Percentiles rank a stretch among this genome's conserved stretches.
Evolutionary conservation across 2,888 invertebrate species (phyloP).

Genomic region (Hydrotaea diabolus): DNA sequence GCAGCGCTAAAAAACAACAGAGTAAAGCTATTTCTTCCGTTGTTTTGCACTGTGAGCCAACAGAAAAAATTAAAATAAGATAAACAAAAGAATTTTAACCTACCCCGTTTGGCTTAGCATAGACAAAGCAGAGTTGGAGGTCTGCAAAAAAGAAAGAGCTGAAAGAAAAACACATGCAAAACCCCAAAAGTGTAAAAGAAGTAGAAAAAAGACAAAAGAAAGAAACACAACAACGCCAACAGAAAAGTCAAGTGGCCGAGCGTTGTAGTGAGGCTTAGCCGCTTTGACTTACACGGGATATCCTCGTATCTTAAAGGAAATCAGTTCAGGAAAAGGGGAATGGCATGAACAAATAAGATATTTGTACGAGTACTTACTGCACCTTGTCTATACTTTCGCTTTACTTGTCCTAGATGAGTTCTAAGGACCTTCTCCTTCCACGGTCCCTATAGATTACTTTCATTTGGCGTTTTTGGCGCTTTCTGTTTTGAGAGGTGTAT

Average conservation of each 20-base stretch:
- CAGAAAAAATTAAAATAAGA: slow-evolving; percentile 47
- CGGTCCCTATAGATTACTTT: slow-evolving; percentile 2
- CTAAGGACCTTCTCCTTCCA: not conserved
- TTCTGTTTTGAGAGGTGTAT: not conserved
- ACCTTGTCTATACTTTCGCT: not conserved
- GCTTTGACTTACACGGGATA: not conserved
- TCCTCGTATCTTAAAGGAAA: slow-evolving; percentile 37
- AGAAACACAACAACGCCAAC: slow-evolving; percentile 26
- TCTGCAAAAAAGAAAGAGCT: not conserved
- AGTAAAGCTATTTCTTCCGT: not conserved
- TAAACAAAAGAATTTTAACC: slow-evolving; percentile 38
- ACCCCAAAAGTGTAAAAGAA: slow-evolving; percentile 36
- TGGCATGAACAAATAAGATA: slow-evolving; percentile 4
- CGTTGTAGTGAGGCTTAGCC: slow-evolving; percentile 20
- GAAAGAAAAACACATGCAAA: slow-evolving; percentile 30
- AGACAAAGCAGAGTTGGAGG: not conserved
- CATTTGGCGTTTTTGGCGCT: not conserved
- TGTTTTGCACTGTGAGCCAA: slow-evolving; percentile 45
- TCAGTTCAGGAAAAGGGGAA: slow-evolving; percentile 37
- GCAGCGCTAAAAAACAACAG: slow-evolving; percentile 30
- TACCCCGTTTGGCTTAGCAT: not conserved
- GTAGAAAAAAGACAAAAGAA: not conserved
- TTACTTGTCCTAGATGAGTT: not conserved
- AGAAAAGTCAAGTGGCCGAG: slow-evolving; percentile 52
- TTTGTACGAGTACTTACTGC: slow-evolving; percentile 5